Evolutionary conservation across 1,140 invertebrate species (phyloP).

Genomic region (Magallana gigas): DNA sequence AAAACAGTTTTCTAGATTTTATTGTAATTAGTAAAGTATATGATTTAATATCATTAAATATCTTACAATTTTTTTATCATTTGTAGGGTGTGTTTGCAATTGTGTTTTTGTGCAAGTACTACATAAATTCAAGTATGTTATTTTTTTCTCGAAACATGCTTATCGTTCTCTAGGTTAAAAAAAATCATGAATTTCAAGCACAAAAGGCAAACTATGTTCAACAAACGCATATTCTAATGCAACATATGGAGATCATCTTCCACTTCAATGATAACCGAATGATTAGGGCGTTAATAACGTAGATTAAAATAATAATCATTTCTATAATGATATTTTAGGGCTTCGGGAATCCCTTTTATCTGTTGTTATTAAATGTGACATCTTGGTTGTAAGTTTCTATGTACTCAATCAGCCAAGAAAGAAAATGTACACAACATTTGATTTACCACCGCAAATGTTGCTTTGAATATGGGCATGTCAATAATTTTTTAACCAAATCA

Average conservation of each 20-base stretch:
- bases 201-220: not conserved
- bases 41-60: no score
- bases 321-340: conserved; percentile 14
- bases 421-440: not conserved
- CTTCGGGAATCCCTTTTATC: conserved; percentile 18
- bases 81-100: no score
- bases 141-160: no score
- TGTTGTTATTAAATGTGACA: conserved; percentile 15
- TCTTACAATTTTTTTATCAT: no score
- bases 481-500: no score
- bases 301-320: conserved; percentile 31
- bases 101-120: no score
- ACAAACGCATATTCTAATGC: not conserved
- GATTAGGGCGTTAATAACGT: conserved; percentile 29
- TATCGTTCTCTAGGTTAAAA: no score
- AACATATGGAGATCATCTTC: not conserved
- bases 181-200: not conserved
- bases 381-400: conserved; percentile 4
- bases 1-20: no score
- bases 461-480: not conserved
- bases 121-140: no score
- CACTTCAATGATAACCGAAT: not conserved
- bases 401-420: not conserved
- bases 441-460: not conserved
- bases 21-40: no score